Evolutionary conservation across 2,888 invertebrate species (phyloP), one percentile per base, ranked within the genome.

Genomic region (Latrodectus elegans): DNA sequence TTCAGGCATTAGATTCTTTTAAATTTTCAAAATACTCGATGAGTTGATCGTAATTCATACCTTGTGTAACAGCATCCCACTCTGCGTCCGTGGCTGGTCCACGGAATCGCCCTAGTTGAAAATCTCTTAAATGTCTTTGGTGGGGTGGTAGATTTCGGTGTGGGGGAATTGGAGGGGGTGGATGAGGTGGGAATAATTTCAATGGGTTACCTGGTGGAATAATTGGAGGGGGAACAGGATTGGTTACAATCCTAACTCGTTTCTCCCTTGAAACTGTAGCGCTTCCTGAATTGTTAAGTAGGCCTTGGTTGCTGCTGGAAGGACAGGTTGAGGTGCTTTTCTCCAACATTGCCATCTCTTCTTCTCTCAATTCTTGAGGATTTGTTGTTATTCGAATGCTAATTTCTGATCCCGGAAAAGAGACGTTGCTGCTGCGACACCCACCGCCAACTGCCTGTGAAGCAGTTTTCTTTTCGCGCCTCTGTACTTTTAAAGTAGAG

Each of bases 21-120:
- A 99, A 94, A 94, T 97, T 98, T 94, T 98, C 97, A 94, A 99
- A 98, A 93, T 98, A 98, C 92, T 97, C 96, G 96, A 98, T 97
- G 93, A 99, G 96, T 94, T 98, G 97, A 92, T 98, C 97, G 93
- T 98, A 98, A 93, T 98, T 97, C 97, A 98, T 97, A 92, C 96
- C 96, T 94, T 94, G 89, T 93, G 93, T 85, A 68, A 88, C 84
- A 49, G 89, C 76, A 70, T 89, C 78, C 90, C 89, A 89, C 71
- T 90, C 83, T 76, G 89, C 73, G 60, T 88, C 76, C 64, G 81
- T 72, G 77, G 88, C 53, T 71, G 87, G 80, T 82, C 78, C 68
- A 38, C 84, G 73, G 26, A 82, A 67, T 74, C 87, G 60, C 38
- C 88, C 78, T 68, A 82, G 80, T 22, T 77, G 88, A 67, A 82